These are phyloP conservation scores for Enteromius argenteus DNA, from an alignment of 2,797 vertebrate genomes.

Conservation along the genomic window DNA sequence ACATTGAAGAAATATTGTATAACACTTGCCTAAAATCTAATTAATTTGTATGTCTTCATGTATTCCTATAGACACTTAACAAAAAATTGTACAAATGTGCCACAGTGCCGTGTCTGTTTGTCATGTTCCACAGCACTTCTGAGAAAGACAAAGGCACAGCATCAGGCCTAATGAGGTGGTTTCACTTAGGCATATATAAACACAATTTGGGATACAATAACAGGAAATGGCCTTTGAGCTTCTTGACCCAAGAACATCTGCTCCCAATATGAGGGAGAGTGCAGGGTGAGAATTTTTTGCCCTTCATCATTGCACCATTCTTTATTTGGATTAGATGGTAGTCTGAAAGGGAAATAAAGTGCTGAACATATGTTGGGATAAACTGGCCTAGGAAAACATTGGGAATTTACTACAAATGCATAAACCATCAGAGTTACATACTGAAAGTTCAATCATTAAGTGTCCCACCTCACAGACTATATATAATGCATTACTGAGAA, in stretches of 20 bases:
- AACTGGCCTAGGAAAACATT: neutral
- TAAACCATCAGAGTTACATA: neutral
- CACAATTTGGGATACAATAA: conserved; percentile 59
- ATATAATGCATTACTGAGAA: conserved; percentile 8
- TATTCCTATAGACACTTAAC: neutral
- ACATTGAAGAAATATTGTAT: neutral
- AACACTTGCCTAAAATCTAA: neutral
- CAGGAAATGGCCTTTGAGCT: conserved; percentile 58
- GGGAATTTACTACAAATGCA: neutral
- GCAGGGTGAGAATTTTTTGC: conserved; percentile 27
- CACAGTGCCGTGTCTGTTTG: neutral
- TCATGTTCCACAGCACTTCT: conserved; percentile 17
- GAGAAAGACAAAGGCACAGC: conserved; percentile 40
- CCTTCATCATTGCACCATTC: conserved; percentile 62
- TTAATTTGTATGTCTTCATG: neutral
- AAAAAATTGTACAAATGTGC: neutral
- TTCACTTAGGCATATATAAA: conserved; percentile 53
- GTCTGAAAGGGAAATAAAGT: conserved; percentile 35
- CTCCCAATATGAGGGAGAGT: conserved; percentile 68
- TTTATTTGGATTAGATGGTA: conserved; percentile 66
- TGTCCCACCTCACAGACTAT: neutral
- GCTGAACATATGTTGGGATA: conserved; percentile 20
- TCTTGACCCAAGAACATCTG: conserved; percentile 72
- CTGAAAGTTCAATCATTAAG: neutral
- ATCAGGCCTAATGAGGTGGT: conserved; percentile 56